Evolutionary conservation across 2,113 vertebrate species (phyloP), one percentile per base, ranked within the genome.

Genomic region (Asarcornis scutulata): DNA sequence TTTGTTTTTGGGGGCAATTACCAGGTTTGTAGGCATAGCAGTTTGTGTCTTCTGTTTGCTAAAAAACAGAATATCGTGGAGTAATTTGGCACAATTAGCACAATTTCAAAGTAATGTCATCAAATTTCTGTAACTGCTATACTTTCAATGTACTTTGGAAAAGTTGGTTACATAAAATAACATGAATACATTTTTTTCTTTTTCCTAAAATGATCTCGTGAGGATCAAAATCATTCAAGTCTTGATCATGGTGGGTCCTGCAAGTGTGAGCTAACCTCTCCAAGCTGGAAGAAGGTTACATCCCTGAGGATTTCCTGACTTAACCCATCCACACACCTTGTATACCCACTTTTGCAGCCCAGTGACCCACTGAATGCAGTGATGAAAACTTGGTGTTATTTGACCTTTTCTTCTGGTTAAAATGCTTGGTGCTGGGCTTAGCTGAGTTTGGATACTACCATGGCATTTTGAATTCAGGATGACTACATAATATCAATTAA

Each of bases 401-500:
- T 95, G 92, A 96, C 95, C 93, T 96, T 96, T 96, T 88, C 60
- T 21, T 89, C 36, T 85, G 91, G 93, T 91, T 89, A 93, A 95
- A 97, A 96, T 50, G 77, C 58, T 88, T 34, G 80, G 21, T 56
- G 48, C 32, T 85, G 44, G 55, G 40, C 75, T 95, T 86, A 94
- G 56, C 77, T 0, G 6, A 53, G 48, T 91, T 88, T 86, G 75
- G 94, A 59, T 84, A 75, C 52, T 68, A 81, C 48, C 5, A 9
- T 71, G 85, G 85, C 67, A 92, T 92, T 96, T 89, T 87, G 76
- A 89, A 79, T 93, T 84, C 74, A 16, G 75, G 75, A 87, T 89
- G 91, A 93, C 83, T 78, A 66, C 77, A 86, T 88, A 93, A 94
- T 94, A 95, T 95, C 92, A 93, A 91, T 96, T 96, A 96, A 97